These are phyloP conservation scores for Whitmania pigra DNA, from an alignment of 1,140 invertebrate genomes.

Conservation along the genomic window DNA sequence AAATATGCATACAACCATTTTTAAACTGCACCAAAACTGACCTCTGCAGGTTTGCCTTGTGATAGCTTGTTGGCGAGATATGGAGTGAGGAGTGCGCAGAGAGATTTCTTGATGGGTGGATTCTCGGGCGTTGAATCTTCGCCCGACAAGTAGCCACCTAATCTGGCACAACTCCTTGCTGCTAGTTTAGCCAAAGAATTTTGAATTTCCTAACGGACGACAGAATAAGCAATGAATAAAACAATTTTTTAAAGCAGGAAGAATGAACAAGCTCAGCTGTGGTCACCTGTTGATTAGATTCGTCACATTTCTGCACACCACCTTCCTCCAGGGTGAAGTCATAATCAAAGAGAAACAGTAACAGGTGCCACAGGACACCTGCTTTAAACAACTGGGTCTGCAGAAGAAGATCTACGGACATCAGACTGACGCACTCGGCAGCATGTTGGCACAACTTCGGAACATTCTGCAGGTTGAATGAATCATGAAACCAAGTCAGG, in stretches of 20 bases:
- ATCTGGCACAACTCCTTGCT: conserved; percentile 64
- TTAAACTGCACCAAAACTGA: conserved; percentile 34
- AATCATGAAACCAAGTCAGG: background rate
- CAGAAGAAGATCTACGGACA: conserved; percentile 66
- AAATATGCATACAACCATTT: too few relatives aligned
- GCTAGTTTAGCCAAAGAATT: conserved; percentile 80
- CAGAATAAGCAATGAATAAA: conserved; percentile 24
- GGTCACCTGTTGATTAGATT: conserved; percentile 57
- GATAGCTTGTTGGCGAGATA: conserved; percentile 68
- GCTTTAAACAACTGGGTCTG: conserved; percentile 80
- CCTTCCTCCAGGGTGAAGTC: conserved; percentile 96
- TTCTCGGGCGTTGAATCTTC: conserved; percentile 52
- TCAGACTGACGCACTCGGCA: conserved; percentile 68
- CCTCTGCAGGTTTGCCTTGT: conserved; percentile 58
- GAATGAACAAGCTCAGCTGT: background rate
- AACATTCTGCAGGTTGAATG: conserved; percentile 51
- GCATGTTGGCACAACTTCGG: conserved; percentile 64
- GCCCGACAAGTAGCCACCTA: conserved; percentile 57
- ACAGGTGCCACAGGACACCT: conserved; percentile 79
- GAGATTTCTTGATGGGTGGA: conserved; percentile 51
- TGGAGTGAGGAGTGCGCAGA: conserved; percentile 72
- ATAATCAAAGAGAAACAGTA: conserved; percentile 82
- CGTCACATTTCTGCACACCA: conserved; percentile 69
- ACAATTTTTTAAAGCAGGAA: conserved; percentile 24
- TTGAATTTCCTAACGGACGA: conserved; percentile 58